A percentile compares a stretch with the other conserved stretches of the same genome.
Evolutionary conservation across 2,113 vertebrate species (phyloP).

Genomic region (Grallaria varia): DNA sequence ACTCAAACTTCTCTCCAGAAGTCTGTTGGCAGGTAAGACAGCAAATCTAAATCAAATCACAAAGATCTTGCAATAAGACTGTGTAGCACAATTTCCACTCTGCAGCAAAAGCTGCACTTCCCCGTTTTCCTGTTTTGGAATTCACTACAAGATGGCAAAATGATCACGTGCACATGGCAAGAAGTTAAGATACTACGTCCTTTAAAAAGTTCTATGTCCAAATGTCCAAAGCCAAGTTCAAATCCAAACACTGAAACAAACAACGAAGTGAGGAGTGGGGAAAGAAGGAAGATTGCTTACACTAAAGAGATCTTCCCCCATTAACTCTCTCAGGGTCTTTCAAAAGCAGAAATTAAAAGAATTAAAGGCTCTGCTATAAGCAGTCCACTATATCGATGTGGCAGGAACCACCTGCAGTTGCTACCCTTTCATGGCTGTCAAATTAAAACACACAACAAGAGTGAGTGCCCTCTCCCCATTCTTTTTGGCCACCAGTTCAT

Average conservation of each 20-base stretch:
- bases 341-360: not conserved
- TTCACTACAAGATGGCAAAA: not conserved
- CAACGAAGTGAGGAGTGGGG: not conserved
- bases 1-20: not conserved
- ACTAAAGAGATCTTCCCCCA: not conserved
- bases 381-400: not conserved
- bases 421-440: not conserved
- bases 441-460: not conserved
- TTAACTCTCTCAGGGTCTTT: not conserved
- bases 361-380: not conserved
- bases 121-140: not conserved
- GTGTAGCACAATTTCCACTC: not conserved
- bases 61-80: not conserved
- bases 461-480: not conserved
- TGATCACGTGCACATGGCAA: not conserved
- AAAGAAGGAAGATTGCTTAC: not conserved
- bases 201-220: not conserved
- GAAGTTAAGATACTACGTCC: not conserved
- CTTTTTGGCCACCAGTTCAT: not conserved
- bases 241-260: not conserved
- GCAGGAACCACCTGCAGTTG: not conserved
- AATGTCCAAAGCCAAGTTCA: not conserved
- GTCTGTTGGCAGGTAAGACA: not conserved
- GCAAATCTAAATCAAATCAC: not conserved
- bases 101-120: not conserved